Base-by-base conservation (phyloP, 2,113 vertebrate species). In the Octodon degus region DNA sequence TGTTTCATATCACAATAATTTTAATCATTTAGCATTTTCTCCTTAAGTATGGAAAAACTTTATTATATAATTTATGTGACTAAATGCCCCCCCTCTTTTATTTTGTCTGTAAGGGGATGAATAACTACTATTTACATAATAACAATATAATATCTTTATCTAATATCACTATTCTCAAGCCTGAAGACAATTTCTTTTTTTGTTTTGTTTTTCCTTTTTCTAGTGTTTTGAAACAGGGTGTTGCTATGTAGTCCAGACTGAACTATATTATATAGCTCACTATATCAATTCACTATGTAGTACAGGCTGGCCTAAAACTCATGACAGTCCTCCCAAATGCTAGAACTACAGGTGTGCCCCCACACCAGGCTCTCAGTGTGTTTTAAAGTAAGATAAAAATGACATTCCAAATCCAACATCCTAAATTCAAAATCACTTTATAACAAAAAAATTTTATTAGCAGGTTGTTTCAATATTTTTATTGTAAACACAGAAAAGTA, bases 111-210 rank as follows among this genome's bases (percentile, higher is more conserved):
- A 60, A 76, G 43, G 37, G 34, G 37, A n/a, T 63, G 12, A 86
- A 82, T 63, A 96, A 12, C 63, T 94, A 65, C 37, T 30, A 14
- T 86, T 93, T 58, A 82, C 76, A 8, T 95, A 94, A 88, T 90
- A 74, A 20, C 2, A 37, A 77, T 86, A 55, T 17, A 72, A 13
- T 86, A 25, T 7, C 63, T 86, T 60, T 67, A 94, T 60, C 16
- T 70, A 91, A 60, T 43, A n/a, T 77, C 1, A 81, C 24, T 74
- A 47, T 95, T 95, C 22, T 93, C n/a, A 89, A 72, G 37, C 2
- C 25, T 89, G 1, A 76, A 68, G 20, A n/a, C 85, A 87, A 79
- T 84, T 86, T 94, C 30, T 40, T 37, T 72, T 16, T 68, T 68
- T 68, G 32, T 14, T 68, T 68, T 34, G 1, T 37, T n/a, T 32